Base-by-base conservation (phyloP, 2,113 vertebrate genomes). In the Pycnonotus jocosus region DNA sequence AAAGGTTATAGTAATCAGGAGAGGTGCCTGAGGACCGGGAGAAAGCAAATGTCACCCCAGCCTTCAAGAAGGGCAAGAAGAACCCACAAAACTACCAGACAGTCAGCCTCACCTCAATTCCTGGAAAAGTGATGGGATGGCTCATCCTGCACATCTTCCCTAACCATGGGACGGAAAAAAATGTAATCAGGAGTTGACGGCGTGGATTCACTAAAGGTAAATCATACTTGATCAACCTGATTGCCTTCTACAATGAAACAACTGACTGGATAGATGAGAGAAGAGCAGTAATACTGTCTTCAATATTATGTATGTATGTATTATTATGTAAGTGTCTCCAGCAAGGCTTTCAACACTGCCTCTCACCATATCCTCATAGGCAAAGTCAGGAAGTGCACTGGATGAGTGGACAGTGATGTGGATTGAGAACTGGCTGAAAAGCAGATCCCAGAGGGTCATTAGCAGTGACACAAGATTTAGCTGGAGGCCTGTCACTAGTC, bases 361-460 rank as follows among this genome's bases (percentile, higher is more conserved):
- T 12, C 23, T 69, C 19, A 53, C 28, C 23, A 45, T 12, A n/a
- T 45, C 28, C 12, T 53, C 5, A 45, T 7, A n/a, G 22, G 2
- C 22, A 33, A 47, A 62, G 22, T 53, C 17, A 45, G 54, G 45
- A 69, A 69, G 10, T 60, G n/a, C 1, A 16, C 10, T 45, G 28
- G 22, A n/a, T 53, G 54, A 60, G 3, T 33, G 5, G 37, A 77
- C 53, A 37, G 31, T 27, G 15, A 50, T 7, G 14, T 17, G 9
- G 14, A 44, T 44, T 58, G 22, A 77, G 53, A 60, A 11, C 31
- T 37, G 44, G 3, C 11, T 86, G 31, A 58, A 27, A 7, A 31
- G 27, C 27, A 37, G 31, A 33, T 68, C 44, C 13, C 21, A 44
- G 10, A 60, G 6, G 7, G 25, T 42, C 0, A 0, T 42, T 25